phyloP scores from a whole-genome alignment of 2,888 invertebrate genomes.

The Hermaeophaga mercurialis region DNA sequence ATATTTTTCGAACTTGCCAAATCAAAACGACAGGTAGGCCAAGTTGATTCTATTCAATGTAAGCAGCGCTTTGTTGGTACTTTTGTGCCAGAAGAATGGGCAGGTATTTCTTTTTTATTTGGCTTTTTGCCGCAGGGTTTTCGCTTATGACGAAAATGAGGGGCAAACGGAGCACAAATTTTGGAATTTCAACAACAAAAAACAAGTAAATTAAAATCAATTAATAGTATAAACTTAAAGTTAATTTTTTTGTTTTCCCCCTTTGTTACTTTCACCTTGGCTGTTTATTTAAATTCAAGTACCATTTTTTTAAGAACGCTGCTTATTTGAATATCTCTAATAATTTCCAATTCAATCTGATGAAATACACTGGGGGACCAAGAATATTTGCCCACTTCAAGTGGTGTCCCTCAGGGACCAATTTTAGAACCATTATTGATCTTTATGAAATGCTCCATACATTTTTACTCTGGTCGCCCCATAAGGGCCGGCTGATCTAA shows the following conservation, averaged over 20 bases:
- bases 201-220: neutral
- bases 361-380: too few species aligned
- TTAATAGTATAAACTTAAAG: too few species aligned
- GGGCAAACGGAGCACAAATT: slow-evolving; percentile 22
- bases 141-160: slow-evolving; percentile 13
- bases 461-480: slow-evolving; percentile 29
- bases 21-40: slow-evolving; percentile 56
- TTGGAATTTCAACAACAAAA: neutral
- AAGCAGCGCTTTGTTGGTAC: slow-evolving; percentile 46
- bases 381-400: too few species aligned
- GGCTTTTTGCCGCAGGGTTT: slow-evolving; percentile 47
- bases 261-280: too few species aligned
- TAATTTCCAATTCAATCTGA: too few species aligned
- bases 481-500: slow-evolving; percentile 29
- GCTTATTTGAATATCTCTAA: too few species aligned
- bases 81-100: slow-evolving; percentile 49
- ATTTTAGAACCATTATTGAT: too few species aligned
- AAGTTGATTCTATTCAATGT: slow-evolving; percentile 50
- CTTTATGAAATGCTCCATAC: too few species aligned
- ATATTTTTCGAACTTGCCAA: slow-evolving; percentile 55
- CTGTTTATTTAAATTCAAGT: too few species aligned
- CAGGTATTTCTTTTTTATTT: slow-evolving; percentile 53
- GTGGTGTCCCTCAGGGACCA: too few species aligned
- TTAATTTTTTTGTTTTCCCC: too few species aligned
- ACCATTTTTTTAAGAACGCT: too few species aligned